These are phyloP conservation scores for Camponotus vicinus DNA, from an alignment of 1,140 invertebrate species.

Conservation along the genomic window DNA sequence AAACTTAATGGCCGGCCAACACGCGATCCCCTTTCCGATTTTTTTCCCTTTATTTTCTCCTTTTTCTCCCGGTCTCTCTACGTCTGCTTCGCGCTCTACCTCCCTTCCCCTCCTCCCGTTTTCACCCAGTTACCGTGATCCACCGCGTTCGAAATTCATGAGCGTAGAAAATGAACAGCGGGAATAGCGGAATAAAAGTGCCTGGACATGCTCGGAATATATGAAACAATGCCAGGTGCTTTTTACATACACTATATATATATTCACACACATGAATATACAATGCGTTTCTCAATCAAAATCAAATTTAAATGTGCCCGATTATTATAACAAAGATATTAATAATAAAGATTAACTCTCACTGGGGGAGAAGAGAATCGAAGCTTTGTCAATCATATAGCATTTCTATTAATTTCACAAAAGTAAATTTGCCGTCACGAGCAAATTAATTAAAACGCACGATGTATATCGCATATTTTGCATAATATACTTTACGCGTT, in stretches of 20 bases:
- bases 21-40: slow-evolving; percentile 57
- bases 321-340: not conserved
- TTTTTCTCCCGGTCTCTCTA: not conserved
- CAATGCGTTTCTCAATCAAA: not conserved
- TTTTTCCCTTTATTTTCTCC: slow-evolving; percentile 48
- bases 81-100: slow-evolving; percentile 17
- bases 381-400: too few relatives aligned
- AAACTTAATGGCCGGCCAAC: slow-evolving; percentile 59
- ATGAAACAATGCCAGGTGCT: slow-evolving; percentile 21
- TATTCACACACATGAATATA: not conserved
- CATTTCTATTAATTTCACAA: not conserved
- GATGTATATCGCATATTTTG: slow-evolving; percentile 12
- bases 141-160: slow-evolving; percentile 51
- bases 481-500: not conserved
- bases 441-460: slow-evolving; percentile 10
- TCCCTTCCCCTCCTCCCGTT: slow-evolving; percentile 6
- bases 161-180: slow-evolving; percentile 29
- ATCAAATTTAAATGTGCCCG: not conserved
- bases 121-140: slow-evolving; percentile 58
- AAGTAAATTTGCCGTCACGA: not conserved
- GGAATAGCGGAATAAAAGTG: slow-evolving; percentile 50
- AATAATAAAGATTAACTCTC: not conserved
- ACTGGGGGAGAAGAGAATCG: too few relatives aligned
- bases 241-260: not conserved
- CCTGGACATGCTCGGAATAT: not conserved